Evolutionary conservation across 2,797 vertebrate genomes (phyloP).

Genomic region (Gorsachius magnificus): DNA sequence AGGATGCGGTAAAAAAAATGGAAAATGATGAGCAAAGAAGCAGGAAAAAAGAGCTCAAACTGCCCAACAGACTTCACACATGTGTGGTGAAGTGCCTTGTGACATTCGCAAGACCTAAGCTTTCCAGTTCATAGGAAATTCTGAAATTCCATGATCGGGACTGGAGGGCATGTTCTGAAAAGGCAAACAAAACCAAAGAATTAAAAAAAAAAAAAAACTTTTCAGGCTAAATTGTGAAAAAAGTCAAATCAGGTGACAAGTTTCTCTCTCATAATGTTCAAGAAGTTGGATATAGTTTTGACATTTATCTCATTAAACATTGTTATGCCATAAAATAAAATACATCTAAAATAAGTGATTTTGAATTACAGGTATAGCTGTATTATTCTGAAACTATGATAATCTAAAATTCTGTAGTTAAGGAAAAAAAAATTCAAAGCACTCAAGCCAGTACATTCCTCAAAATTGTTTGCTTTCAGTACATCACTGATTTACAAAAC

Average conservation of each 20-base stretch:
- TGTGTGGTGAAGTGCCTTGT: background rate
- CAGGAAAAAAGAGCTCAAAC: background rate
- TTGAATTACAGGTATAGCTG: background rate
- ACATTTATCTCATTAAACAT: background rate
- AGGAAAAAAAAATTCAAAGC: background rate
- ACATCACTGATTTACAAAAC: accelerated
- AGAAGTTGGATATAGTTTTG: background rate
- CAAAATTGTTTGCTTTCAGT: background rate
- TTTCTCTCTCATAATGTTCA: background rate
- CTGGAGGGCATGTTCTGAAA: background rate
- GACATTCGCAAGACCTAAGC: background rate
- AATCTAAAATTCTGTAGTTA: background rate
- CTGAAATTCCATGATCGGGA: background rate
- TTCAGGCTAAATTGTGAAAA: background rate
- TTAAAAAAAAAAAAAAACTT: background rate
- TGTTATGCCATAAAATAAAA: background rate
- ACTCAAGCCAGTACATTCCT: background rate
- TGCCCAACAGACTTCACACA: background rate
- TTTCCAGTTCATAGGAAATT: background rate
- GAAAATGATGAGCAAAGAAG: background rate
- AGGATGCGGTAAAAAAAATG: background rate
- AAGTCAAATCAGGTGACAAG: background rate
- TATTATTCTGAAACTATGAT: background rate
- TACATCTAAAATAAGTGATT: background rate
- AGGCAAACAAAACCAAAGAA: background rate